Base-by-base conservation (phyloP, 2,113 vertebrate species). In the Elgaria multicarinata region DNA sequence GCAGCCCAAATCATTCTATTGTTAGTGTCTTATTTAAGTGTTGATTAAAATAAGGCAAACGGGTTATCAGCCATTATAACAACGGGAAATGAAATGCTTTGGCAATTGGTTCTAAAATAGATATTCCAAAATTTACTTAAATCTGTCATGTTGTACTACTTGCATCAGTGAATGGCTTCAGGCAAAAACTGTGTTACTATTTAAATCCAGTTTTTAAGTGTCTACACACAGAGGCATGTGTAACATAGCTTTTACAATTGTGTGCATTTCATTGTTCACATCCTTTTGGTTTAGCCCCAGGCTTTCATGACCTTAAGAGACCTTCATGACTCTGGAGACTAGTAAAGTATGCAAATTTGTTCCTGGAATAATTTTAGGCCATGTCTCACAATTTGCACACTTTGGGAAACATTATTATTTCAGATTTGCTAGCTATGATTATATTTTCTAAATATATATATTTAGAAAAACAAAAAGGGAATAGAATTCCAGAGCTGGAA, bases 1-100 rank as follows among this genome's bases (percentile, higher is more conserved):
- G 18, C 20, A 62, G 58, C 58, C 78, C 91, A 87, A 93, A 74
- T 77, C 90, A 83, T 69, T 39, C 90, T 76, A 42, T 86, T 4
- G 39, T 74, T 64, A 58, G 13, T 76, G 80, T 67, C 69, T 93
- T 91, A 83, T 90, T 79, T 90, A 91, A 80, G 42, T 79, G 87
- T 87, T 22, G 31, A 58, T 6, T n/a, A 75, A 66, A 75, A 58
- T 16, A 24, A 86, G 22, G 46, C n/a, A 26, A 31, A 36, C 18
- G 26, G 31, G 77, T 28, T 9, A 66, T 36, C 42, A 50, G 8
- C 14, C 5, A 1, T 31, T 77, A n/a, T 36, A 36, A 66, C 66
- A 77, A 50, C 31, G 44, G 33, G 6, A 42, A 42, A 75, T 84
- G 55, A 62, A 88, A 64, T 8, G 44, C 20, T 83, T 69, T 76